Conservation (phyloP, 2,113 vertebrate genomes). For the Mormyrus lacerda region DNA sequence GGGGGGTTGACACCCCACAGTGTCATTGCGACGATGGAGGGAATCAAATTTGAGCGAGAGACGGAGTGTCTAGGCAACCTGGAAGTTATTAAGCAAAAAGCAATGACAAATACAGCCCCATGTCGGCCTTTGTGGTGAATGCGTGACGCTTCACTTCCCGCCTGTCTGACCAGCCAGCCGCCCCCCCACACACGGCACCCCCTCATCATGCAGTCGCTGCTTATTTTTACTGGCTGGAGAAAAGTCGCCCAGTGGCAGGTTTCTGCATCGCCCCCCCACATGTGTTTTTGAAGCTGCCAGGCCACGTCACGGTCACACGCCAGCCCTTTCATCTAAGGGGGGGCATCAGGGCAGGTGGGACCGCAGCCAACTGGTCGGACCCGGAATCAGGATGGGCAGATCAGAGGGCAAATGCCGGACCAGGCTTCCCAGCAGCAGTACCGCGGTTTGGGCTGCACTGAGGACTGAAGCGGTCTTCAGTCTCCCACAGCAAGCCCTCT, state of each 20-base stretch:
- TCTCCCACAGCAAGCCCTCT: not conserved
- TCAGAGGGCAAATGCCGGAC: slow-evolving; percentile 30
- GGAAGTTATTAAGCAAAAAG: not conserved
- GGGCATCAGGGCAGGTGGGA: slow-evolving; percentile 16
- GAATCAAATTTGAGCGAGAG: not conserved
- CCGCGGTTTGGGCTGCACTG: not conserved
- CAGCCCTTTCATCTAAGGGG: slow-evolving; percentile 49
- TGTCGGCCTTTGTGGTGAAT: not conserved
- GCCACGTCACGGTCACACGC: slow-evolving; percentile 20
- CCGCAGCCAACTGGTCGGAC: slow-evolving; percentile 38
- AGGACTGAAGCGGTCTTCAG: not conserved
- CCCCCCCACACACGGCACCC: not conserved
- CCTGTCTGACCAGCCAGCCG: not conserved
- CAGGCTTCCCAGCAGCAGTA: too few species aligned
- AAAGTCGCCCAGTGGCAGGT: not conserved
- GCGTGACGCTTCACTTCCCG: not conserved
- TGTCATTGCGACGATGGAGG: not conserved
- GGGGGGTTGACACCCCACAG: not conserved
- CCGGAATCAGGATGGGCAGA: slow-evolving; percentile 27
- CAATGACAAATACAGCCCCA: not conserved
- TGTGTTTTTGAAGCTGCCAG: slow-evolving; percentile 59
- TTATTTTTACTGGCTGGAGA: slow-evolving; percentile 3
- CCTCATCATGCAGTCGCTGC: not conserved
- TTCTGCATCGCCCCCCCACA: not conserved
- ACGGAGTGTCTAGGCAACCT: not conserved